Conservation (phyloP, 2,797 vertebrate genomes). For the Galagoides demidoff region DNA sequence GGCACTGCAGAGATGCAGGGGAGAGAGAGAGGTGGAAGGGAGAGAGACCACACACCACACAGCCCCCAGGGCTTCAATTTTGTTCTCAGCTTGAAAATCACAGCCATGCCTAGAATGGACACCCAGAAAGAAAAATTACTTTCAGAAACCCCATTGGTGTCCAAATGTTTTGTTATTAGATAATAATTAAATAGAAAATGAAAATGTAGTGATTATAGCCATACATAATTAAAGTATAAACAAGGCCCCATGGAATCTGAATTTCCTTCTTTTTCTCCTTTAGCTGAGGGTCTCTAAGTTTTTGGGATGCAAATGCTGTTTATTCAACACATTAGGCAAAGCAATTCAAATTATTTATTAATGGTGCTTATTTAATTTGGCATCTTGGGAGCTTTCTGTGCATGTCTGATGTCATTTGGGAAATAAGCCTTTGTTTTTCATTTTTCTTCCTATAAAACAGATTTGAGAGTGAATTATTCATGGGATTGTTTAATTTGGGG, state of each 20-base stretch:
- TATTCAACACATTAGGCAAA: conserved; percentile 62
- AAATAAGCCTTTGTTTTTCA: conserved; percentile 54
- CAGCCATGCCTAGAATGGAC: rapidly evolving
- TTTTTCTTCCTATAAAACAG: background rate
- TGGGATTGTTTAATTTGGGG: background rate
- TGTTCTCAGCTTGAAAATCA: background rate
- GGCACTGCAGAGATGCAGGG: background rate
- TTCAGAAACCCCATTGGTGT: background rate
- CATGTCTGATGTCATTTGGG: background rate
- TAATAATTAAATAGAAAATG: conserved; percentile 45
- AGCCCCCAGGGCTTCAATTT: background rate
- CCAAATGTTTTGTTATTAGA: conserved; percentile 43
- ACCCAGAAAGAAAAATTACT: background rate
- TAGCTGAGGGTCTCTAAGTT: conserved; percentile 9
- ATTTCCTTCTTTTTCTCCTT: conserved; percentile 13
- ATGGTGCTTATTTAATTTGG: conserved; percentile 68
- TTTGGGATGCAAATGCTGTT: conserved; percentile 53
- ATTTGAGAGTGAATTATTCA: conserved; percentile 33
- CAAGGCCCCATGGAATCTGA: background rate
- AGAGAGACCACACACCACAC: background rate
- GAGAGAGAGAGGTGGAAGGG: rapidly evolving
- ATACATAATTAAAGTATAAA: conserved; percentile 22
- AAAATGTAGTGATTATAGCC: background rate
- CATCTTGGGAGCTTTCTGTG: conserved; percentile 46
- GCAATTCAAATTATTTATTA: conserved; percentile 73